A percentile compares a stretch with the other conserved stretches of the same genome.
These are phyloP conservation scores for Cettia cetti DNA, from an alignment of 2,113 vertebrate genomes.

Conservation along the genomic window DNA sequence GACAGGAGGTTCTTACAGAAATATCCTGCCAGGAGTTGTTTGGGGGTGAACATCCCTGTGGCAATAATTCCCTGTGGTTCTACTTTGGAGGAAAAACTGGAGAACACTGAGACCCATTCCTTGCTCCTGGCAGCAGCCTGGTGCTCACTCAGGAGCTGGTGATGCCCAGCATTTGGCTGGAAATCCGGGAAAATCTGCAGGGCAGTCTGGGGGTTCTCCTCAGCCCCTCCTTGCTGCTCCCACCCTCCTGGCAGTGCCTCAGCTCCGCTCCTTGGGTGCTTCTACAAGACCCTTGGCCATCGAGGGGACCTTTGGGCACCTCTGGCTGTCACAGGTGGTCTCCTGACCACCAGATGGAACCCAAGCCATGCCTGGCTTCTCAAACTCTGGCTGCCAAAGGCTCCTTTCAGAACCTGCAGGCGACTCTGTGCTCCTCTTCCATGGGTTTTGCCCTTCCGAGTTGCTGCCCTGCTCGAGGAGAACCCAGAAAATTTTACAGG, in stretches of 20 bases:
- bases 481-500: accelerated
- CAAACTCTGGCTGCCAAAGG: accelerated
- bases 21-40: neutral
- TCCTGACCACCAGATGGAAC: conserved; percentile 23
- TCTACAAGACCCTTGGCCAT: neutral
- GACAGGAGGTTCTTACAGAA: neutral
- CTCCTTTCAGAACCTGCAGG: neutral
- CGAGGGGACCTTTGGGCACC: accelerated
- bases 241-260: accelerated
- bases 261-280: neutral
- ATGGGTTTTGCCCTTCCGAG: neutral
- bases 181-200: neutral
- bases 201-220: neutral
- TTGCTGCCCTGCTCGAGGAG: accelerated
- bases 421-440: accelerated
- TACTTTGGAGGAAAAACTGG: neutral
- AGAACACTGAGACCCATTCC: accelerated
- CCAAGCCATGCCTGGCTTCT: neutral
- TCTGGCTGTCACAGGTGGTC: neutral
- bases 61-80: neutral
- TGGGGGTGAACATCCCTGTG: accelerated
- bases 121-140: neutral
- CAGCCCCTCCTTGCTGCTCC: accelerated
- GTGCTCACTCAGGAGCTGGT: neutral
- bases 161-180: neutral